phyloP scores from a whole-genome alignment of 1,140 invertebrate species.

The Ooceraea biroi region DNA sequence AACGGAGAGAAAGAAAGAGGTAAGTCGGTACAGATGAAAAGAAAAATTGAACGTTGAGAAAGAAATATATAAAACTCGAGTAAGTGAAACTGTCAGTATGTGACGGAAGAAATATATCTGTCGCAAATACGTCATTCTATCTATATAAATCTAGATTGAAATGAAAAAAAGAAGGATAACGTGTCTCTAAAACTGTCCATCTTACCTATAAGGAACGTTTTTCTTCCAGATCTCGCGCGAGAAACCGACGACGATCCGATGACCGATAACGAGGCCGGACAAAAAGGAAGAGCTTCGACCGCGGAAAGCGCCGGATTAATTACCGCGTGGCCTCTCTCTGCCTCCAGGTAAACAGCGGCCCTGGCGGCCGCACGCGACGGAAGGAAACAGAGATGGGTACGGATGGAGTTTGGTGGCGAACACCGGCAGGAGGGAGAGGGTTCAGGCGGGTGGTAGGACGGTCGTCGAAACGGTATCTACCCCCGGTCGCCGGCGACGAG shows the following conservation, averaged over 20 bases:
- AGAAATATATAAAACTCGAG: slow-evolving; percentile 33
- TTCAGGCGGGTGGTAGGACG: not conserved
- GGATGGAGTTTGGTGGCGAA: not conserved
- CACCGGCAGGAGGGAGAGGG: not conserved
- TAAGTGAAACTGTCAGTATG: not conserved
- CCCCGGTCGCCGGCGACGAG: slow-evolving; percentile 20
- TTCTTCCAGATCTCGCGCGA: slow-evolving; percentile 1
- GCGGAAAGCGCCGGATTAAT: slow-evolving; percentile 55
- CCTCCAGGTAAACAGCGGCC: slow-evolving; percentile 54
- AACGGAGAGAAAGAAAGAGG: not conserved
- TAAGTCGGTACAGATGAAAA: not conserved
- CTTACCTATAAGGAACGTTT: slow-evolving; percentile 13
- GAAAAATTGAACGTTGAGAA: slow-evolving; percentile 35
- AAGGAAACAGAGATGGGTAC: not conserved
- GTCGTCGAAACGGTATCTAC: slow-evolving; percentile 27
- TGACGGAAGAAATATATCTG: slow-evolving; percentile 38
- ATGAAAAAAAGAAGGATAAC: not conserved
- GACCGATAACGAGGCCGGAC: slow-evolving; percentile 51
- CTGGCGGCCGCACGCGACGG: slow-evolving; percentile 22
- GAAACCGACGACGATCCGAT: slow-evolving; percentile 32
- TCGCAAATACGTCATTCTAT: not conserved
- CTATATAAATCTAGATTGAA: too few relatives aligned
- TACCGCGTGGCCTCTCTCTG: slow-evolving; percentile 55
- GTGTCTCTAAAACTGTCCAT: not conserved
- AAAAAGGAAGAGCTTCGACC: slow-evolving; percentile 49